These are phyloP conservation scores for Tauraco erythrolophus DNA, from an alignment of 2,113 vertebrate genomes.

Conservation along the genomic window DNA sequence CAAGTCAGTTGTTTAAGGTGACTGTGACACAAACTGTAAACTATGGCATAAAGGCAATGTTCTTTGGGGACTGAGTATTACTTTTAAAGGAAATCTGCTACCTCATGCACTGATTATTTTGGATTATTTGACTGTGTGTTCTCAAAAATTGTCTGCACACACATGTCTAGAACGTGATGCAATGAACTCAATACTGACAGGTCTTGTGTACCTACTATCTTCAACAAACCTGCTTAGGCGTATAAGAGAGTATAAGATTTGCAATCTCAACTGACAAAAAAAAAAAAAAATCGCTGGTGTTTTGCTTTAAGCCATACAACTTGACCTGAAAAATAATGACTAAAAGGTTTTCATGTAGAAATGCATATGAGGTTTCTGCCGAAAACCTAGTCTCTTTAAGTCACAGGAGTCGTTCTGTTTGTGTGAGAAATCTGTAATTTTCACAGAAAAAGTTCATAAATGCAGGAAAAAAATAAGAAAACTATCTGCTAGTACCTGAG, in stretches of 20 bases:
- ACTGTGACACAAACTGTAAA: background rate
- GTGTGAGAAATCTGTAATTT: background rate
- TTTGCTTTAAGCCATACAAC: background rate
- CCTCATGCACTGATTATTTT: background rate
- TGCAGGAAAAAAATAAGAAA: background rate
- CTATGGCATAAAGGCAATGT: background rate
- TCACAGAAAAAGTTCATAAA: background rate
- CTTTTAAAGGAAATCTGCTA: background rate
- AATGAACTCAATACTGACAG: background rate
- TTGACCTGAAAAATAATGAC: background rate
- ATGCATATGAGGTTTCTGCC: background rate
- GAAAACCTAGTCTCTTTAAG: background rate
- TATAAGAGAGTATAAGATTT: background rate
- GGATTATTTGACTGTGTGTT: background rate
- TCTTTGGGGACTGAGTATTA: background rate
- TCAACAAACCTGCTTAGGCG: background rate
- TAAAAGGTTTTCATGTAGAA: background rate
- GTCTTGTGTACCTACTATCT: background rate
- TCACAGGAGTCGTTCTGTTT: background rate
- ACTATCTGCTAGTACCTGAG: background rate
- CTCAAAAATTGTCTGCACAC: background rate
- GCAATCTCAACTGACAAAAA: background rate
- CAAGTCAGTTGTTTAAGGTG: rapidly evolving
- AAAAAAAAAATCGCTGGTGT: background rate
- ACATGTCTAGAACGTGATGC: background rate